A percentile compares a stretch with the other conserved stretches of the same genome.
Evolutionary conservation across 1,140 invertebrate species (phyloP).

Genomic region (Sycophila sp.): DNA sequence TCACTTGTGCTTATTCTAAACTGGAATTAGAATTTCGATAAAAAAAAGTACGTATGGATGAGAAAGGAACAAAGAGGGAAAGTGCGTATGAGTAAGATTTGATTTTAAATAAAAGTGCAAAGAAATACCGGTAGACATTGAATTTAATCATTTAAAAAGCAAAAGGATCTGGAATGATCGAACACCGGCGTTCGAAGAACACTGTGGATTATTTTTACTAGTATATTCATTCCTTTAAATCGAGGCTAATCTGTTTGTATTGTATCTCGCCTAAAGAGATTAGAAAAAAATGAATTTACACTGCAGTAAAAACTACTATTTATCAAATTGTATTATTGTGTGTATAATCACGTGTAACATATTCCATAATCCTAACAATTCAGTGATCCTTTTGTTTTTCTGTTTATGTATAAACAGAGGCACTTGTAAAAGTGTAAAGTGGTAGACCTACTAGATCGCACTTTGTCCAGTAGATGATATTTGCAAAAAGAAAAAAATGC

Average conservation of each 20-base stretch:
- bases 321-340: not conserved
- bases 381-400: conserved; percentile 29
- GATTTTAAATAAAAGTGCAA: conserved; percentile 16
- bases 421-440: conserved; percentile 31
- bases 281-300: conserved; percentile 17
- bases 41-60: not conserved
- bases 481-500: not conserved
- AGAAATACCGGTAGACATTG: not conserved
- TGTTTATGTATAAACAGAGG: conserved; percentile 26
- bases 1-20: conserved; percentile 33
- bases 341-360: conserved; percentile 33
- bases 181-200: not conserved
- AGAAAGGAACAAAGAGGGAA: not conserved
- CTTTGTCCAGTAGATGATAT: conserved; percentile 29
- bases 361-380: conserved; percentile 26
- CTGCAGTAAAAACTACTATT: conserved; percentile 13
- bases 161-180: conserved; percentile 14
- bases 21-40: conserved; percentile 13
- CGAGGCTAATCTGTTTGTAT: conserved; percentile 13
- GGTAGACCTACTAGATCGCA: conserved; percentile 33
- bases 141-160: conserved; percentile 15
- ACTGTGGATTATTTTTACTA: conserved; percentile 13
- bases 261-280: conserved; percentile 7
- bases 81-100: not conserved
- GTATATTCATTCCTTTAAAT: conserved; percentile 14